Conservation (phyloP, 1,140 invertebrate genomes). For the Araneus ventricosus region DNA sequence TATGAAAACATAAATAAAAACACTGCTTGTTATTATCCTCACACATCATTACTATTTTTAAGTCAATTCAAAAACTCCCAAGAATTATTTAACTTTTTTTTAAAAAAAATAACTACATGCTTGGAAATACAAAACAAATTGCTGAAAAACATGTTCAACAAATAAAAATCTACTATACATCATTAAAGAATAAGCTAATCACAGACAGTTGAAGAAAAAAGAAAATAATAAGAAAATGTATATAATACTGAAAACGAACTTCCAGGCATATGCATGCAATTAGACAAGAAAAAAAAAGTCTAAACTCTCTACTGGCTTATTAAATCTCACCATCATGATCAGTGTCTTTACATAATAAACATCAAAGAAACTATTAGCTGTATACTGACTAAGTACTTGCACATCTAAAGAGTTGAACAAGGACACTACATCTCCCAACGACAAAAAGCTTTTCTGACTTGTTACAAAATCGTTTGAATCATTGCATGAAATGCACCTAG, state of each 20-base stretch:
- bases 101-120: not conserved
- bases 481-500: not conserved
- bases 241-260: not conserved
- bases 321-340: not conserved
- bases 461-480: not conserved
- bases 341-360: not conserved
- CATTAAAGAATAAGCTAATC: not conserved
- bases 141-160: not conserved
- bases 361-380: not conserved
- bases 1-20: too few relatives aligned
- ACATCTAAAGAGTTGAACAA: not conserved
- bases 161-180: not conserved
- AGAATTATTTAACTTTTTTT: not conserved
- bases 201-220: not conserved
- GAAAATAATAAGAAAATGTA: not conserved
- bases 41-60: not conserved
- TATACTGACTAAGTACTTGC: slow-evolving; percentile 21
- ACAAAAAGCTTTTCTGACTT: not conserved
- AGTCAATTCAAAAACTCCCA: not conserved
- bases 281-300: not conserved
- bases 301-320: not conserved
- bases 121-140: not conserved
- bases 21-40: too few relatives aligned
- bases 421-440: not conserved
- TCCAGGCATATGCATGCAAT: not conserved